Base-by-base conservation (phyloP, 2,888 invertebrate species). In the Listrodromus nycthemerus region DNA sequence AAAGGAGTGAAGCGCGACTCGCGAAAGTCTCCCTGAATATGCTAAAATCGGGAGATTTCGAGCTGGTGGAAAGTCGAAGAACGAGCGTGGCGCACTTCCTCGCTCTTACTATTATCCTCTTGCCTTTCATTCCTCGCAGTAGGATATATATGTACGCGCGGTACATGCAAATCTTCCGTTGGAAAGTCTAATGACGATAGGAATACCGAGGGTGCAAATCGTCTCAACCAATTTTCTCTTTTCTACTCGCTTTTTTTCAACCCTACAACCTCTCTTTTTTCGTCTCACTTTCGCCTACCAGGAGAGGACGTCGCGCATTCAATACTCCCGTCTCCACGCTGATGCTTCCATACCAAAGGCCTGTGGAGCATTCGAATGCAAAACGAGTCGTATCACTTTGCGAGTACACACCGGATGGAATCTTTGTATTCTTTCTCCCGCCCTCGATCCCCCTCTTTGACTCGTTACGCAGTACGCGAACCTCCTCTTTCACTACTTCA, bases 141-240 rank as follows among this genome's bases (percentile, higher is more conserved):
- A 1, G 55, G 16, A 16, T 21, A 13, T 58, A 75, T 21, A 24
- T 74, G 8, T 55, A 50, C 52, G 13, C 24, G 27, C 16, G 27
- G 55, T 50, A 45, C 74, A 92, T 91, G 90, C 90, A 91, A 91
- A 92, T 91, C 78, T 75, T 19, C 48, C 71, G 82, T 82, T 84
- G 80, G 80, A 85, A 69, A 86, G 87, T 90, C 90, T 91, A 92
- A 92, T 90, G 91, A 92, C 89, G 89, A 88, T 89, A 87, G 88
- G 86, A 89, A 81, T 81, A 84, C 88, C 88, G 81, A 84, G 86
- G 86, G 88, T 87, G 89, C 87, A 89, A 90, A 89, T 90, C 89
- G 88, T 85, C 86, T 87, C 80, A 85, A 86, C 86, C 86, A 87
- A 89, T 91, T 90, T 89, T 88, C 89, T 74, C 73, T 76, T 63